A percentile compares a stretch with the other conserved stretches of the same genome.
phyloP scores from a whole-genome alignment of 2,888 invertebrate species.

The Trachelus troglodyta region DNA sequence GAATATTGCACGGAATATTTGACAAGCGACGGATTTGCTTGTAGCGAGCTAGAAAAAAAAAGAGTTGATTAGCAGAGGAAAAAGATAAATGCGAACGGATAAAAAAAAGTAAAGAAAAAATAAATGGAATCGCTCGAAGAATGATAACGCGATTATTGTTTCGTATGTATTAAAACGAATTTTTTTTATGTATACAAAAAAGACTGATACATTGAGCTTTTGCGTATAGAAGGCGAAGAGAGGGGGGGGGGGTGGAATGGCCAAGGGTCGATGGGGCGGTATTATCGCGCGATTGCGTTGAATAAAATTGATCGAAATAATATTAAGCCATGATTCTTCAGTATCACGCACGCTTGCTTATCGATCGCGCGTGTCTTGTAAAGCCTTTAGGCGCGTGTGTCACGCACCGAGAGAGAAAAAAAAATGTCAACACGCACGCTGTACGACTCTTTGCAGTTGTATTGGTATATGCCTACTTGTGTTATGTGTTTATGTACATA shows the following conservation, averaged over 20 bases:
- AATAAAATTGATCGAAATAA: slow-evolving; percentile 6
- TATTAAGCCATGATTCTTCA: slow-evolving; percentile 2
- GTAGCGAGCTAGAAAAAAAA: neutral
- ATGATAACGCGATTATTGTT: neutral
- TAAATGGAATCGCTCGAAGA: neutral
- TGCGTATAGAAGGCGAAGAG: neutral
- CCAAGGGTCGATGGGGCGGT: neutral
- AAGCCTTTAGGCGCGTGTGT: neutral
- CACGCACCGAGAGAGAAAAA: neutral
- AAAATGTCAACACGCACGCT: neutral
- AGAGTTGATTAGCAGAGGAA: neutral
- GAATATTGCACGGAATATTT: neutral
- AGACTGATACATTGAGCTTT: neutral
- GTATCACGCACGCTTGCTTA: slow-evolving; percentile 3
- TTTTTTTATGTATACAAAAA: neutral
- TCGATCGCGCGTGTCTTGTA: neutral
- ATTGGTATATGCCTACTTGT: neutral
- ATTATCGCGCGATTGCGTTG: neutral
- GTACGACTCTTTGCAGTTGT: neutral
- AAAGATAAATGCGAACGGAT: neutral
- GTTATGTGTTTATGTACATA: neutral
- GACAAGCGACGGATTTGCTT: neutral
- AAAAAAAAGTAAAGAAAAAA: neutral
- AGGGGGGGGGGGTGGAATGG: neutral
- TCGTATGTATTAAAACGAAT: neutral